These are phyloP conservation scores for Empis livida DNA, from an alignment of 2,888 invertebrate genomes.

Conservation along the genomic window DNA sequence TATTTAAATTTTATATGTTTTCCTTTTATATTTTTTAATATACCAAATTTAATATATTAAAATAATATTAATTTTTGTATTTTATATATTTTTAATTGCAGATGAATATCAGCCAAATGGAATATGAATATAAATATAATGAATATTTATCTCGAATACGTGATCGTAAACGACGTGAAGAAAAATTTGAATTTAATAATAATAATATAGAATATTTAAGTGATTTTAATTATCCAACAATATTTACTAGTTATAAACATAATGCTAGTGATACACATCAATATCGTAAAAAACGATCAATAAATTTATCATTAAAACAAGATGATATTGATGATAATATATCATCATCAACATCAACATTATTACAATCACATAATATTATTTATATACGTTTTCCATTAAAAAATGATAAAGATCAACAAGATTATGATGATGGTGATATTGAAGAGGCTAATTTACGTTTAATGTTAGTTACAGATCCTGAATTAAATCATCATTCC, in stretches of 20 bases:
- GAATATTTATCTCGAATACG: conserved; percentile 41
- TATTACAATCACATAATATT: conserved; percentile 13
- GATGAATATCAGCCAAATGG: conserved; percentile 53
- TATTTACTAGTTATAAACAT: conserved; percentile 15
- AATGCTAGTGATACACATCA: conserved; percentile 13
- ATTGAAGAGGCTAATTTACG: conserved; percentile 30
- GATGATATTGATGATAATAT: neutral
- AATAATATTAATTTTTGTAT: neutral
- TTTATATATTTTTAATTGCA: conserved; percentile 24
- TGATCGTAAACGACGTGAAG: conserved; percentile 20
- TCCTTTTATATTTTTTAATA: neutral
- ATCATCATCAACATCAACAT: conserved; percentile 4
- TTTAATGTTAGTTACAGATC: conserved; percentile 25
- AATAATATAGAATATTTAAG: neutral
- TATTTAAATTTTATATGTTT: neutral
- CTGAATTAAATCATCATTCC: conserved; percentile 15
- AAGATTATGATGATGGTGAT: conserved; percentile 10
- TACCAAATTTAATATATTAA: neutral
- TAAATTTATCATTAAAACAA: neutral
- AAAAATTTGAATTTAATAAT: conserved; percentile 7
- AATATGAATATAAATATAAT: conserved; percentile 47
- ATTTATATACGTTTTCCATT: conserved; percentile 10
- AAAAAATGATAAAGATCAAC: conserved; percentile 1
- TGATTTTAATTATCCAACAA: conserved; percentile 12
- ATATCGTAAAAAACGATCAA: conserved; percentile 7